Base-by-base conservation (phyloP, 1,140 invertebrate genomes). In the Ruditapes philippinarum region DNA sequence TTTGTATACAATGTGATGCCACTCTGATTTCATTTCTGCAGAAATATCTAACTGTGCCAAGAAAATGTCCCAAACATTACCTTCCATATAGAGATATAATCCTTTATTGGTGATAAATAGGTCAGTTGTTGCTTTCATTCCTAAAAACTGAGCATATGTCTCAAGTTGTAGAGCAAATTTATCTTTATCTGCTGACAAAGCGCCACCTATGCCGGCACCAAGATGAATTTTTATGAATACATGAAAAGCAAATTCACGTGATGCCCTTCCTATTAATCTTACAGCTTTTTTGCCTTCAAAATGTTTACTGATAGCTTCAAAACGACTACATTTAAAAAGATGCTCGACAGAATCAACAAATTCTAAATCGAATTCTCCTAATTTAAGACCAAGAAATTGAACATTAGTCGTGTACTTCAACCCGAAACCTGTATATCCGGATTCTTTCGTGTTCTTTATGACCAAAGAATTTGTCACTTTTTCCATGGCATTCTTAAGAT, bases 61-160 rank as follows among this genome's bases (percentile, higher is more conserved):
- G 49, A 84, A 83, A 17, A 79, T 79, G 38, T 86, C 60, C 89
- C 89, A 90, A 25, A 90, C 22, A 62, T 80, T 90, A 9, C 89
- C 89, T 74, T 90, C 89, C 28, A 62, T 49, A 14, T 57, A 57
- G 5, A 86, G 17, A 40, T 73, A 86, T 38, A 90, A 49, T 0
- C 82, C 74, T 14, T 45, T 62, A 19, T 79, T 73, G 5, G 31
- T 90, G 1, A 90, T 49, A 36, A 90, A 78, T 4, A 86, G 0
- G 45, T 85, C 82, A 11, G 31, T 33, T 19, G 80, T 57, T 33
- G 22, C 40, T 22, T n/a, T 51, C 0, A 84, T 12, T 36, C 88
- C 88, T 0, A 89, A 38, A 12, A 89, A 54, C 0, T 19, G 36
- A 0, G 60, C 42, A n/a, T 54, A 17, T 31, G 36, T 45, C 31